phyloP scores from a whole-genome alignment of 1,140 invertebrate genomes.

The Akabosia matsudoensis region DNA sequence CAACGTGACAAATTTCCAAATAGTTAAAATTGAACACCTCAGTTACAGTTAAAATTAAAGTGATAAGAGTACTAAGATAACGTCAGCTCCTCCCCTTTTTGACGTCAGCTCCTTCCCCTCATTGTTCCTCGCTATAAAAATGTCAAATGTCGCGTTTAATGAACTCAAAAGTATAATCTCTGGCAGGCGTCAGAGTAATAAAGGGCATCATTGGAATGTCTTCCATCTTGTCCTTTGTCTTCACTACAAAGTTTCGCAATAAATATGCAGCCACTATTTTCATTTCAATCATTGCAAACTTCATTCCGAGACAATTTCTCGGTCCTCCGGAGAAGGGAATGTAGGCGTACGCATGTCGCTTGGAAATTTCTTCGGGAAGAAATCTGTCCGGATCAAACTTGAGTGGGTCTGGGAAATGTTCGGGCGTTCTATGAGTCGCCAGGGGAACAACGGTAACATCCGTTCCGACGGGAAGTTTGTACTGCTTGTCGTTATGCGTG shows the following conservation, averaged over 20 bases:
- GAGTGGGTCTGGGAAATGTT: constrained; percentile 62
- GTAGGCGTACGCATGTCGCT: constrained; percentile 61
- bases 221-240: background rate
- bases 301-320: constrained; percentile 74
- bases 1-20: too few relatives aligned
- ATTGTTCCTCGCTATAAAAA: too few relatives aligned
- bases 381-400: background rate
- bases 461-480: constrained; percentile 53
- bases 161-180: background rate
- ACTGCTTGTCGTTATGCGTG: background rate
- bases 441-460: constrained; percentile 55
- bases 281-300: constrained; percentile 61
- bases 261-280: constrained; percentile 57
- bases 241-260: constrained; percentile 52
- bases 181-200: background rate
- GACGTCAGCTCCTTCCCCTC: too few relatives aligned
- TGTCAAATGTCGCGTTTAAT: background rate
- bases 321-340: constrained; percentile 83
- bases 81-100: too few relatives aligned
- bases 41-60: too few relatives aligned
- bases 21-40: too few relatives aligned
- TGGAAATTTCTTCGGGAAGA: constrained; percentile 27
- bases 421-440: constrained; percentile 63
- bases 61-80: too few relatives aligned
- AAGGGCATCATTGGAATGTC: background rate